These are phyloP conservation scores for Cryptops parisi DNA, from an alignment of 2,888 invertebrate genomes.

Conservation along the genomic window DNA sequence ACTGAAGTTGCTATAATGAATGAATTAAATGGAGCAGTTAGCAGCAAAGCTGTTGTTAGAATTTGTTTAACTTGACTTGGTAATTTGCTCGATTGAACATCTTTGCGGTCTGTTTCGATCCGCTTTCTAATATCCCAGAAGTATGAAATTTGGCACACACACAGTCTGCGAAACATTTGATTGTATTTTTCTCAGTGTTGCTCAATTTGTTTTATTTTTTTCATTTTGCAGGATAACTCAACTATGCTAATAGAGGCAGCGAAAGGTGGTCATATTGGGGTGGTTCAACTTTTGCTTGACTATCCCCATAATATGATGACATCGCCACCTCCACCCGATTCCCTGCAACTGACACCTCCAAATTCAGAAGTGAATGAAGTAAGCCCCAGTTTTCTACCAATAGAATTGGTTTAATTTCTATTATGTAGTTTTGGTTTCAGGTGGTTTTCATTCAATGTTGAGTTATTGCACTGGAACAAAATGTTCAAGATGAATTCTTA, in stretches of 20 bases:
- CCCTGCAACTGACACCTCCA: slow-evolving; percentile 19
- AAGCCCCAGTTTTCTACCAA: not conserved
- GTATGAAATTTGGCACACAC: too few species aligned
- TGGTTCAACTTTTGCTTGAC: slow-evolving; percentile 87
- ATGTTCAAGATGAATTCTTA: too few species aligned
- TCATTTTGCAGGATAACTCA: slow-evolving; percentile 61
- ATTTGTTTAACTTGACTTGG: too few species aligned
- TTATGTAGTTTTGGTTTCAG: slow-evolving; percentile 8
- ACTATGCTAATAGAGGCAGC: slow-evolving; percentile 98
- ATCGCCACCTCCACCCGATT: slow-evolving; percentile 31
- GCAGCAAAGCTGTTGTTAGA: too few species aligned
- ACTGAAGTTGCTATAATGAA: not conserved
- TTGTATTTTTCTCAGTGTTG: not conserved
- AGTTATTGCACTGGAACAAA: too few species aligned
- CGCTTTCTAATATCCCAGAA: too few species aligned
- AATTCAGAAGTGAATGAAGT: slow-evolving; percentile 19
- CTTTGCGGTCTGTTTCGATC: too few species aligned
- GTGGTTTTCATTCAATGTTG: not conserved
- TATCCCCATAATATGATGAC: slow-evolving; percentile 74
- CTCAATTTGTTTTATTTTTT: not conserved
- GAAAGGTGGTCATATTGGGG: slow-evolving; percentile 91
- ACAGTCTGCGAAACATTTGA: too few species aligned
- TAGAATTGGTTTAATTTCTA: not conserved
- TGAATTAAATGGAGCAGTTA: too few species aligned
- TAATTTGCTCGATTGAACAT: too few species aligned